Percentiles rank a stretch among this genome's conserved stretches.
phyloP scores from a whole-genome alignment of 2,113 vertebrate genomes.

The Natator depressus region DNA sequence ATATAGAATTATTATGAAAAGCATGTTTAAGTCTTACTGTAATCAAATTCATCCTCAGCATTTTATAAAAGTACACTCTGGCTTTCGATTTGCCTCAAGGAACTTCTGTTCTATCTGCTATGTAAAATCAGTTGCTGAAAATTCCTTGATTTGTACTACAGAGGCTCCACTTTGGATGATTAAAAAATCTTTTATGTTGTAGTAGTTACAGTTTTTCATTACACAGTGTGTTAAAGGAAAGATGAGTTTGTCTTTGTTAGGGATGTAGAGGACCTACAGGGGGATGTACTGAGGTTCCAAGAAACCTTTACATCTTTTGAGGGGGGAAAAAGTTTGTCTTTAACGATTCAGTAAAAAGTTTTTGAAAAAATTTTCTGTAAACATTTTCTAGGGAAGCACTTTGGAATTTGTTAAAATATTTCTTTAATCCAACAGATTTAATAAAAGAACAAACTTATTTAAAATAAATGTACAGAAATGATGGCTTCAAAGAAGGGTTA shows the following conservation, averaged over 20 bases:
- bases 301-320: constrained; percentile 34
- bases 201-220: constrained; percentile 42
- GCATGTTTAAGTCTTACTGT: background rate
- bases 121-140: constrained; percentile 42
- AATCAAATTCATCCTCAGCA: constrained; percentile 10
- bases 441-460: background rate
- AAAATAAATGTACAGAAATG: background rate
- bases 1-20: constrained; percentile 28
- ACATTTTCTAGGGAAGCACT: background rate
- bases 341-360: background rate
- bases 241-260: background rate
- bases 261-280: background rate
- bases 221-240: constrained; percentile 43
- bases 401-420: background rate
- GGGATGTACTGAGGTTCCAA: constrained; percentile 32
- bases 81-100: constrained; percentile 51
- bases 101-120: constrained; percentile 38
- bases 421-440: background rate
- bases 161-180: constrained; percentile 13
- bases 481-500: background rate
- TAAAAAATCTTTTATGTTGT: constrained; percentile 60
- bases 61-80: constrained; percentile 29
- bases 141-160: constrained; percentile 67
- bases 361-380: background rate
- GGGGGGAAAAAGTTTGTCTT: background rate